Base-by-base conservation (phyloP, 2,797 vertebrate species). In the Manis crassicaudata region DNA sequence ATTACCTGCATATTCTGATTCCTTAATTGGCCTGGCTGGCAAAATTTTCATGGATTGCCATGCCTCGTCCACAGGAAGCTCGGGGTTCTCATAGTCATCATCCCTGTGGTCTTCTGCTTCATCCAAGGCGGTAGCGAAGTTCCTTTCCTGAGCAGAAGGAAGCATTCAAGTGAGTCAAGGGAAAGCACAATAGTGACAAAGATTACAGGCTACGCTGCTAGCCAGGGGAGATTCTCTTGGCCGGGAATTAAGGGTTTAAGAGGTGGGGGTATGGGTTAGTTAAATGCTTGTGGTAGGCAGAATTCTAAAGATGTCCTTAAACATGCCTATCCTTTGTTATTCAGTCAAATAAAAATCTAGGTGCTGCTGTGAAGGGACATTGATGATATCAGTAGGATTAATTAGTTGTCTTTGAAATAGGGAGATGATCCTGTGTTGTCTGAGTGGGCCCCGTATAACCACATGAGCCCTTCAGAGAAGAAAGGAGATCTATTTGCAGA, bases 1-100 rank as follows among this genome's bases (percentile, higher is more conserved):
- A 0, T 96, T 98, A 98, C 98, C 98, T 98, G 98, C 98, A 0
- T 98, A 98, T 96, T 98, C 98, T 0, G 98, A 98, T 84, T 98
- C 98, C 85, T 98, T 96, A 23, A 97, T 94, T 35, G 98, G 98
- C 81, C 75, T 97, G 88, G 98, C 97, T 80, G 98, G 98, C 52
- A 98, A 96, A 35, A 98, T 98, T 92, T 92, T 98, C 92, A 97
- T 52, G 0, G 95, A 58, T 0, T 90, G 93, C 35, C 97, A 52
- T 0, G 43, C 32, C 27, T 97, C 83, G 40, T 67, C 62, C 75
- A 58, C 13, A 2, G 75, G 97, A 68, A 96, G 95, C 56, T 4
- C 95, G 0, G 98, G 97, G 65, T 95, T 97, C 58, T 98, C 98
- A 0, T 98, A 98, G 27, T 93, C 63, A 1, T 54, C 54, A 0